These are phyloP conservation scores for Tetranychus piercei DNA, from an alignment of 2,888 invertebrate genomes.

Conservation along the genomic window DNA sequence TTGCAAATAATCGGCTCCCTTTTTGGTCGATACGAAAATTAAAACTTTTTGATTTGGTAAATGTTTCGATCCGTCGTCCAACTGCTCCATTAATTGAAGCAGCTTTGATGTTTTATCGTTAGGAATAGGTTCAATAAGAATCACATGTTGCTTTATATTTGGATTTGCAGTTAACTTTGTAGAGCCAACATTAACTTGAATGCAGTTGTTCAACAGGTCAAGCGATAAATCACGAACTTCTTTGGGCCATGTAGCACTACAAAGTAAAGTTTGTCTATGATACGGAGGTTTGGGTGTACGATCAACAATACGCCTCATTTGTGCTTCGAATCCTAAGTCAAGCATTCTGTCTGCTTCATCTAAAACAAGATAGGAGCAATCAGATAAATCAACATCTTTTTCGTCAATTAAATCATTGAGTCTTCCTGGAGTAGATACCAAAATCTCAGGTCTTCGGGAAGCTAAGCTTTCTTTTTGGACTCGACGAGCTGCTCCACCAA, in stretches of 20 bases:
- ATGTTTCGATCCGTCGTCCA: constrained; percentile 62
- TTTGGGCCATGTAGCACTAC: constrained; percentile 99
- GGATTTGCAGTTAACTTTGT: constrained; percentile 80
- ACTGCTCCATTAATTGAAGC: constrained; percentile 86
- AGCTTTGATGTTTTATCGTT: constrained; percentile 68
- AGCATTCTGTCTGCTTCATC: constrained; percentile 94
- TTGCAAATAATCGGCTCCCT: constrained; percentile 36
- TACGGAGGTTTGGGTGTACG: constrained; percentile 49
- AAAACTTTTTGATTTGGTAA: constrained; percentile 43
- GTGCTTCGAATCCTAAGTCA: constrained; percentile 95
- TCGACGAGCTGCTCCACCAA: constrained; percentile 89
- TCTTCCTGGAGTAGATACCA: constrained; percentile 79
- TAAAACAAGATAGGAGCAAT: constrained; percentile 76
- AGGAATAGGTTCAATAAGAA: constrained; percentile 82
- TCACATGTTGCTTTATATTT: constrained; percentile 87
- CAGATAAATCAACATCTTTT: constrained; percentile 59
- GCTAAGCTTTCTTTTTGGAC: constrained; percentile 48
- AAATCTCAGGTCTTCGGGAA: constrained; percentile 12
- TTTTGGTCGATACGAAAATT: constrained; percentile 39
- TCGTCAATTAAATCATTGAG: constrained; percentile 81
- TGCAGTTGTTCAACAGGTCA: constrained; percentile 82
- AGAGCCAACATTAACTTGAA: constrained; percentile 92
- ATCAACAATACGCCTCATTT: constrained; percentile 81
- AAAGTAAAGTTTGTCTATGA: constrained; percentile 87
- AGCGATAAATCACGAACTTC: constrained; percentile 85